Conservation (phyloP, 1,140 invertebrate species). For the Pissodes strobi region DNA sequence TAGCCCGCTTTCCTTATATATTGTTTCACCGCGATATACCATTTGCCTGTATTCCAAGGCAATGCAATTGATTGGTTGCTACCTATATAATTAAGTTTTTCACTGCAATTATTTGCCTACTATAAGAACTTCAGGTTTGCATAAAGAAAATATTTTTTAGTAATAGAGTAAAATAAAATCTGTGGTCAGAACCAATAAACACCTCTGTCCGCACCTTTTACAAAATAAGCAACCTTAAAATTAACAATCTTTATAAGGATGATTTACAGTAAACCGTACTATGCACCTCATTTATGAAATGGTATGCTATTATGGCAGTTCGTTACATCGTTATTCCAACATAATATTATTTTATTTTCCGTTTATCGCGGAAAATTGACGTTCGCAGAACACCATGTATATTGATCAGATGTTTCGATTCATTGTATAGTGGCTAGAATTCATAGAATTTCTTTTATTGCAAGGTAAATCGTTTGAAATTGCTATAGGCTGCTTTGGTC, state of each 20-base stretch:
- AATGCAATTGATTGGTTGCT: too few relatives aligned
- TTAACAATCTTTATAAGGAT: conserved; percentile 1
- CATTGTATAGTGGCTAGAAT: not conserved
- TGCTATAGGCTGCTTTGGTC: not conserved
- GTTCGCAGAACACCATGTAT: not conserved
- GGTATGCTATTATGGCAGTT: not conserved
- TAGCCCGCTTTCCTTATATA: too few relatives aligned
- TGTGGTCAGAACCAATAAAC: not conserved
- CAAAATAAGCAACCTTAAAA: conserved; percentile 6
- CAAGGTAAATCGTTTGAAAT: not conserved
- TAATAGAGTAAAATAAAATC: too few relatives aligned
- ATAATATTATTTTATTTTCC: conserved; percentile 4
- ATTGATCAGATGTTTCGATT: not conserved
- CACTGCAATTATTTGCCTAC: too few relatives aligned
- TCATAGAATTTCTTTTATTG: not conserved
- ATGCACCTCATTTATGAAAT: not conserved
- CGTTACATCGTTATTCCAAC: not conserved
- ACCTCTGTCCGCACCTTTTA: not conserved
- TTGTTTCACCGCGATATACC: too few relatives aligned
- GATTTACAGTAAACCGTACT: conserved; percentile 1
- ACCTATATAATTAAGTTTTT: too few relatives aligned
- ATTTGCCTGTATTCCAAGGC: too few relatives aligned
- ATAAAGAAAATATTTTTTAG: too few relatives aligned
- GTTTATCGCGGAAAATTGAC: not conserved
- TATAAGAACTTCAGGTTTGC: too few relatives aligned